Conservation (phyloP, 1,140 invertebrate species). For the Neoseiulus cucumeris region DNA sequence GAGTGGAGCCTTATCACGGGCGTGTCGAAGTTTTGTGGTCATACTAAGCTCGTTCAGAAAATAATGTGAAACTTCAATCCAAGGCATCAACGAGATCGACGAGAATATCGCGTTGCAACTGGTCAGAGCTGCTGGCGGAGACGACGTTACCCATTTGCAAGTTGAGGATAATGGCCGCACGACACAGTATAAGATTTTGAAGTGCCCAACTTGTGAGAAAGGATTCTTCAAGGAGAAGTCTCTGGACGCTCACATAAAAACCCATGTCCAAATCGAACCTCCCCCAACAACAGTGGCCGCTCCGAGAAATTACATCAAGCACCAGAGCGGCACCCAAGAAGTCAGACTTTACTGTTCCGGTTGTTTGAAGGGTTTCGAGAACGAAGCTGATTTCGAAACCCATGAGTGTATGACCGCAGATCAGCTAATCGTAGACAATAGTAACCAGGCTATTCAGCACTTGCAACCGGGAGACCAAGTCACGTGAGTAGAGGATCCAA, state of each 20-base stretch:
- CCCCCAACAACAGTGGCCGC: background rate
- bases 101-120: background rate
- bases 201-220: slow-evolving; percentile 15
- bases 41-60: no score
- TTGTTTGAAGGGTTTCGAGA: slow-evolving; percentile 17
- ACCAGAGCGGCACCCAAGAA: background rate
- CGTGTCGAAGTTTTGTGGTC: no score
- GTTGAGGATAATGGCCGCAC: slow-evolving; percentile 1
- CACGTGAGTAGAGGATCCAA: no score
- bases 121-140: background rate
- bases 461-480: no score
- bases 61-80: no score
- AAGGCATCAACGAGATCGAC: slow-evolving; percentile 1
- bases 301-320: background rate
- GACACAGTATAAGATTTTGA: slow-evolving; percentile 8
- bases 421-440: no score
- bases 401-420: slow-evolving; percentile 15
- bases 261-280: slow-evolving; percentile 16
- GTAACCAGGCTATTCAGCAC: no score
- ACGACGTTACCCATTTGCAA: slow-evolving; percentile 1
- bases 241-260: slow-evolving; percentile 20
- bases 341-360: slow-evolving; percentile 18
- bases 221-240: slow-evolving; percentile 20
- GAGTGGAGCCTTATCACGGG: no score
- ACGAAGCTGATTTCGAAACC: slow-evolving; percentile 17